Base-by-base conservation (phyloP, 2,888 invertebrate species). In the Dichetophora obliterata region DNA sequence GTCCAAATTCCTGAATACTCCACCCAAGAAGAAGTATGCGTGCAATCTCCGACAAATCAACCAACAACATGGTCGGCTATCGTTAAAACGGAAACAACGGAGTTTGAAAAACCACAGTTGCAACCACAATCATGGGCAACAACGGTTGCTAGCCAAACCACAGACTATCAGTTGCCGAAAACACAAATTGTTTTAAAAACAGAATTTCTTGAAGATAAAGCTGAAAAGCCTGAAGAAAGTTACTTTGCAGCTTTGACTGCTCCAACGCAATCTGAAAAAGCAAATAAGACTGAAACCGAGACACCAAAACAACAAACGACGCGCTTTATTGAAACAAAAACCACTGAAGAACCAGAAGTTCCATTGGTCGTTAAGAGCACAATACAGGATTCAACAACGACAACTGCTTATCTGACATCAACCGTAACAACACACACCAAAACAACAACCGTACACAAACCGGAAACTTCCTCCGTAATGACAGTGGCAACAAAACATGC, bases 31-130 rank as follows among this genome's bases (percentile, higher is more conserved):
- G 85, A 85, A 80, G 79, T 87, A 19, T 31, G 81, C 3, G 86
- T 86, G 1, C 79, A 85, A 71, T 87, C 86, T 9, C 87, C 86
- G 34, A 84, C 79, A 22, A 82, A 84, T 78, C 85, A 86, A 70
- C 87, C 87, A 65, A 85, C 84, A 65, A 84, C 86, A 0, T 87
- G 86, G 86, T 85, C 86, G 8, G 87, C 86, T n/a, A 78, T 86
- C n/a, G 82, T 87, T n/a, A 83, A 87, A 79, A 87, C 86, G 0
- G 85, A 86, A 77, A 76, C 82, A 16, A 86, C 80, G 19, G 80
- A 84, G 11, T 86, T 86, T 69, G 69, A 69, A 27, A 22, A 22
- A 27, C 63, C 63, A 34, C 63, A 34, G 14, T 48, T 16, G 34
- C 27, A 71, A 54, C 68, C 57, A 50, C 11, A 34, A 11, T 74